Evolutionary conservation across 2,113 vertebrate genomes (phyloP), one percentile per base, ranked within the genome.

Genomic region (Seriola quinqueradiata): DNA sequence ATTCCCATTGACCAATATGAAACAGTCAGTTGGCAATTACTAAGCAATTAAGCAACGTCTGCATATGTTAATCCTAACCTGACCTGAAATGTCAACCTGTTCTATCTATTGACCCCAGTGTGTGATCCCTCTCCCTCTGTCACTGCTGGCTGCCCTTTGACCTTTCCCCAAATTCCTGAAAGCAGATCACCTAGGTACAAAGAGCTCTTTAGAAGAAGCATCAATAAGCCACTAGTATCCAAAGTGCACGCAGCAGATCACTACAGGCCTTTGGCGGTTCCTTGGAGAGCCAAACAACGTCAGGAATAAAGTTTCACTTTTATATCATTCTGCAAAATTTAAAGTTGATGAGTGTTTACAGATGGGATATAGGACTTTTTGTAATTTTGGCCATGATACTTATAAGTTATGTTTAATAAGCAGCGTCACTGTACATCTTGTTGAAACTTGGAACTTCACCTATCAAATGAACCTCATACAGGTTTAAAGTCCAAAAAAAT

Each of bases 91-190:
- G 14, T 71, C 46, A 71, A 19, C 50, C 17, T 65, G 34, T 48
- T 70, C 59, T 23, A 5, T 40, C 60, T 19, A 82, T 71, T 74
- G 70, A 71, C 85, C 48, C 9, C 7, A 42, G 28, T 28, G 28
- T 28, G 28, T 28, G 28, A 28, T 28, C 28, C 28, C 38, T 38
- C 6, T 38, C 38, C 38, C 38, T 38, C 38, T 38, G 38, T 63
- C 52, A 59, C 60, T 36, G 34, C 66, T 16, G 34, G n/a, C 25
- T 83, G 75, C 32, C 59, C 77, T 70, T 68, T 87, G 73, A 87
- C 73, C 75, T 25, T 16, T 79, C 25, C 40, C 46, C 63, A 82
- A 83, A 87, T 87, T 84, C 64, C 71, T 67, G 14, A 66, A 46
- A 65, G 55, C 71, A 72, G 3, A 83, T 82, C 68, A 75, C 52